These are phyloP conservation scores for Amphipoea oculea DNA, from an alignment of 2,888 invertebrate species.

Conservation along the genomic window DNA sequence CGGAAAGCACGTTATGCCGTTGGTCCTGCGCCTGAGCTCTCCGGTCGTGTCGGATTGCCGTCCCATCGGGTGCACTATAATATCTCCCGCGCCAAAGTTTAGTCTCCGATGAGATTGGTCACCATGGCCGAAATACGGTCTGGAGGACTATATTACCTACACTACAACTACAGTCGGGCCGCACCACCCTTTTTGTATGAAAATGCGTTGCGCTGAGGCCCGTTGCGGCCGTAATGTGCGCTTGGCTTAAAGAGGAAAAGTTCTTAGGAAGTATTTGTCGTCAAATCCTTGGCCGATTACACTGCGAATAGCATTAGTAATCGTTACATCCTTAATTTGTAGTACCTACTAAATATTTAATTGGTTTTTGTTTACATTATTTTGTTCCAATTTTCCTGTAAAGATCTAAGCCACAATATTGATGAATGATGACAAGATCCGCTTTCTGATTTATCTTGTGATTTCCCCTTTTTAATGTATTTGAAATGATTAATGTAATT, in stretches of 20 bases:
- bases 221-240: neutral
- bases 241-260: conserved; percentile 46
- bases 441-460: conserved; percentile 40
- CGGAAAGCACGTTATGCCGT: neutral
- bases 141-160: too few species aligned
- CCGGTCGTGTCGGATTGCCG: too few species aligned
- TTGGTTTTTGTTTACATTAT: conserved; percentile 6
- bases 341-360: neutral
- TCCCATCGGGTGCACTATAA: too few species aligned
- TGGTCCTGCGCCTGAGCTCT: too few species aligned
- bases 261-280: conserved; percentile 42
- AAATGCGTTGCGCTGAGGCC: neutral
- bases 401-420: conserved; percentile 16
- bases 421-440: conserved; percentile 26
- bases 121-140: too few species aligned
- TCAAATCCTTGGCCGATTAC: conserved; percentile 51
- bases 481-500: conserved; percentile 50
- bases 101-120: too few species aligned
- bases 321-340: conserved; percentile 28
- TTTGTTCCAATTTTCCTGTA: conserved; percentile 27
- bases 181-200: neutral
- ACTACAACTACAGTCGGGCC: neutral
- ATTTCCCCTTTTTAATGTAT: conserved; percentile 41
- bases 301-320: conserved; percentile 38
- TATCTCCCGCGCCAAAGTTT: too few species aligned